Evolutionary conservation across 2,888 invertebrate species (phyloP).

Genomic region (Acheta domesticus): DNA sequence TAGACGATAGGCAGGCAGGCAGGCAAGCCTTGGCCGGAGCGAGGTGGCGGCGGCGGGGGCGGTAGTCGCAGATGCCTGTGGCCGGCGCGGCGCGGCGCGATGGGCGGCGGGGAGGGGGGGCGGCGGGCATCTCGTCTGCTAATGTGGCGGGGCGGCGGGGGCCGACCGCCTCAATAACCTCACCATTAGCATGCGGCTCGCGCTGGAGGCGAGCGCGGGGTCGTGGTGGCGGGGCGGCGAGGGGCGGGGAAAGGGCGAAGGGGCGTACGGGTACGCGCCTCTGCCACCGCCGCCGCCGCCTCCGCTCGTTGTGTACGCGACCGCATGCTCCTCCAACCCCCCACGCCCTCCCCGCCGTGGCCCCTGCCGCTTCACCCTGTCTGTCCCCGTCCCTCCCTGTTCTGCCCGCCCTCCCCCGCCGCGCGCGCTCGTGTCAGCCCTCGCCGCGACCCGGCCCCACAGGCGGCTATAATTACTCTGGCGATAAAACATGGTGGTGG

Average conservation of each 20-base stretch:
- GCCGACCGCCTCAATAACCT: background rate
- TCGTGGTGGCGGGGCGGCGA: background rate
- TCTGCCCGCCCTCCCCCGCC: too few species aligned
- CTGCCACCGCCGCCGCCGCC: background rate
- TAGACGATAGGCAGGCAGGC: background rate
- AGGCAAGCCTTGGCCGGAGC: background rate
- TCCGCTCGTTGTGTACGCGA: background rate
- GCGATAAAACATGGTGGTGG: background rate
- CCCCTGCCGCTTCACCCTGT: background rate
- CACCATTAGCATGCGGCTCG: constrained; percentile 18
- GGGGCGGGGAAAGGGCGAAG: background rate
- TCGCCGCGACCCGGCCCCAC: too few species aligned
- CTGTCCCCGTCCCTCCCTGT: too few species aligned
- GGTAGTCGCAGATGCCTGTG: background rate
- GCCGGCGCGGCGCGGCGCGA: background rate
- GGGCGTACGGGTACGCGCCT: background rate
- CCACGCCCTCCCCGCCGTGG: background rate
- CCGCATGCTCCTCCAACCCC: background rate
- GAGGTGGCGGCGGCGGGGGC: background rate
- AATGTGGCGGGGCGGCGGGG: background rate
- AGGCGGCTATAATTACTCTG: background rate
- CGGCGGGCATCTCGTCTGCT: constrained; percentile 3
- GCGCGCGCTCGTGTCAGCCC: too few species aligned
- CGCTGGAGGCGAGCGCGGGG: background rate
- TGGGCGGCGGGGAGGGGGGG: background rate